These are phyloP conservation scores for Rhipidura dahli DNA, from an alignment of 2,113 vertebrate genomes.

Conservation along the genomic window DNA sequence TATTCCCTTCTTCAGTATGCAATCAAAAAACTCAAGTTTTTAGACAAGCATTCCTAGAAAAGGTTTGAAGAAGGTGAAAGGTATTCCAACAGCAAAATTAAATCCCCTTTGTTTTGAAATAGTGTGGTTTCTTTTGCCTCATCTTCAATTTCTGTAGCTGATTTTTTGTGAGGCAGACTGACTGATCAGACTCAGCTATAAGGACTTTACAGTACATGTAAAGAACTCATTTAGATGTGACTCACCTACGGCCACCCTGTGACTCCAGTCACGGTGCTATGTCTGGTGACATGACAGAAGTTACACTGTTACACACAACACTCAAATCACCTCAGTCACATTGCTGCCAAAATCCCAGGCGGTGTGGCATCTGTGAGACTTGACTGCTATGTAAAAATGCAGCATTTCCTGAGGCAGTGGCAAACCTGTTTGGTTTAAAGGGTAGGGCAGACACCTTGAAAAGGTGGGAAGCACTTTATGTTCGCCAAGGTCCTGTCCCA, in stretches of 20 bases:
- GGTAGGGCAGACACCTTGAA: background rate
- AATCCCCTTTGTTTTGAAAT: background rate
- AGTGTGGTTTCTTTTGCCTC: background rate
- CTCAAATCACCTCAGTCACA: background rate
- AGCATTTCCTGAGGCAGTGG: background rate
- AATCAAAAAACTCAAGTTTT: background rate
- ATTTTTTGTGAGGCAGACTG: background rate
- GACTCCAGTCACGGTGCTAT: background rate
- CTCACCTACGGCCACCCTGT: background rate
- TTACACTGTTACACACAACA: background rate
- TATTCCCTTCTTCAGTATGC: background rate
- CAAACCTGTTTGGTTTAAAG: background rate
- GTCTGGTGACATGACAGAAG: background rate
- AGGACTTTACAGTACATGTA: background rate
- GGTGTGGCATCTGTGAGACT: background rate
- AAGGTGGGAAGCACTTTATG: background rate
- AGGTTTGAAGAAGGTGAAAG: background rate
- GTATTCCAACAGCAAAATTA: background rate
- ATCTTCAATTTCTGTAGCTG: background rate
- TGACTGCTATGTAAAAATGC: background rate
- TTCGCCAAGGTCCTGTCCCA: background rate
- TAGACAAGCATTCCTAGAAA: background rate
- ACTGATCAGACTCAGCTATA: background rate
- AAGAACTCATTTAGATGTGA: background rate
- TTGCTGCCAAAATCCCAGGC: background rate